Base-by-base conservation (phyloP, 2,888 invertebrate genomes). In the Aphidoletes aphidimyza region DNA sequence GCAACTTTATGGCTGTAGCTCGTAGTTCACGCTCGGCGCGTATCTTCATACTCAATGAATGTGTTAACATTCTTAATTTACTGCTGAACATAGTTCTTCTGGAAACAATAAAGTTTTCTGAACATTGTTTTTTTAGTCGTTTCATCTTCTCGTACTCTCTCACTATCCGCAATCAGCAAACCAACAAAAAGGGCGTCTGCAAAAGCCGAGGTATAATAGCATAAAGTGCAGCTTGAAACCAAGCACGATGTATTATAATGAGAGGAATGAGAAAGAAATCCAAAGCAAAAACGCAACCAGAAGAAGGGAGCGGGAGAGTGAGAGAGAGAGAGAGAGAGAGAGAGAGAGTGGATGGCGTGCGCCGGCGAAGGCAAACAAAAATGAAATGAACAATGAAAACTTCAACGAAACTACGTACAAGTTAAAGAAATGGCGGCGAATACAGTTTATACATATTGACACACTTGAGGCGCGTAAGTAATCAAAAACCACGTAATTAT, bases 31-130 rank as follows among this genome's bases (percentile, higher is more conserved):
- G n/a, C 22, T 54, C 11, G 5, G 54, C 22, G 26, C 54, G 26
- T 54, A n/a, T 54, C 26, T 69, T 14, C 14, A 1, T 34, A 30
- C 19, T 30, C 30, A 69, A 69, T 69, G 69, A 69, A 30, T 26
- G 69, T 69, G 69, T 69, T 69, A 69, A 69, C 69, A 69, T 30
- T 69, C 69, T 69, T 69, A 69, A 69, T 69, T 69, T 69, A 69
- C 69, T 69, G 26, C 69, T 69, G 69, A 69, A 69, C 69, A 69
- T 69, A n/a, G 69, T 14, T 69, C 69, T 69, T 69, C 30, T 19
- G 69, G 30, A 69, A 69, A 69, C 69, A 69, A 69, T 69, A 69
- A 69, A 69, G 69, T 69, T 69, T 69, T 69, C 54, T 30, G 69
- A 69, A 30, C 69, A 34, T 30, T 69, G 30, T 54, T n/a, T 8